Evolutionary conservation across 2,797 vertebrate genomes (phyloP).

Genomic region (Ceryle rudis): DNA sequence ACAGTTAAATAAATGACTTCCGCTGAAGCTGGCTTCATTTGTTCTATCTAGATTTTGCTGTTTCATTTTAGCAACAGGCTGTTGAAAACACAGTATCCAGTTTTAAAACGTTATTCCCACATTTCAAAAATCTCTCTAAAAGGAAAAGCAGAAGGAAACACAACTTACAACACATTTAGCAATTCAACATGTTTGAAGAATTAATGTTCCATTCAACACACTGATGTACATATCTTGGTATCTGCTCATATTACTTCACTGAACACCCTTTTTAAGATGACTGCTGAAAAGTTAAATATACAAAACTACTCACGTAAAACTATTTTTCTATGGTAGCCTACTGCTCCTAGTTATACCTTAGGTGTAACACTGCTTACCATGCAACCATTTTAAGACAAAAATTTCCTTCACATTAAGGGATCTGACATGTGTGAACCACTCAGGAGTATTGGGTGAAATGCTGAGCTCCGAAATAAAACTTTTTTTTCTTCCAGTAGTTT

Average conservation of each 20-base stretch:
- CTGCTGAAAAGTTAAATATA: neutral
- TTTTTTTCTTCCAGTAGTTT: neutral
- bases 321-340: neutral
- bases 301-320: neutral
- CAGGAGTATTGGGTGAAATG: neutral
- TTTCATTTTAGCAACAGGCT: neutral
- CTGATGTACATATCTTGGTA: accelerated
- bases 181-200: neutral
- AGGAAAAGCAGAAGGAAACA: neutral
- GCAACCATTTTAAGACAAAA: neutral
- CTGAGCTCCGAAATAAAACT: neutral
- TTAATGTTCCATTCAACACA: neutral
- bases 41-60: neutral
- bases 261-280: neutral
- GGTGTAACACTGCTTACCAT: neutral
- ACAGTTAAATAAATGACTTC: neutral
- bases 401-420: neutral
- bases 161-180: neutral
- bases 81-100: neutral
- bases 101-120: neutral
- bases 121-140: neutral
- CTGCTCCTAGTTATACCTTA: neutral
- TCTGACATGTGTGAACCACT: neutral
- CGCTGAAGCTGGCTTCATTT: neutral
- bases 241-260: neutral